Evolutionary conservation across 2,113 vertebrate genomes (phyloP), one percentile per base, ranked within the genome.

Genomic region (Tachuris rubrigastra): DNA sequence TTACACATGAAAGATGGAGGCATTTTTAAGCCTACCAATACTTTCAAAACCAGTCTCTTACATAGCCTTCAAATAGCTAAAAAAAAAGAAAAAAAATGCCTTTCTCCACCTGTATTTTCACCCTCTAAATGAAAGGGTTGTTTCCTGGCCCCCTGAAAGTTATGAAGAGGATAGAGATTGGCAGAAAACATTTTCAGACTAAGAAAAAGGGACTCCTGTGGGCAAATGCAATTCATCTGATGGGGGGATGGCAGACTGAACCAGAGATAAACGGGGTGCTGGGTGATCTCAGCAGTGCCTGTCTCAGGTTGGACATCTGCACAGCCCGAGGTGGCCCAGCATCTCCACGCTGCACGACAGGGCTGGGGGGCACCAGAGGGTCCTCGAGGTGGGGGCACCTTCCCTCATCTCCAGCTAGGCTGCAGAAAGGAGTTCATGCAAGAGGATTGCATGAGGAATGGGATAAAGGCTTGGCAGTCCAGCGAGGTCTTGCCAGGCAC

Each of bases 11-110:
- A 66, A 85, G 80, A 75, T 9, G 21, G 35, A 94, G 25, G 55
- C 37, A 56, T 85, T 89, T 95, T 83, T 73, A 85, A 93, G 62
- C 52, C 39, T 72, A 81, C 9, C 41, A 80, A 8, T 65, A 37
- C 42, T 89, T 91, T 60, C 73, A 80, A 85, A 96, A 50, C 12
- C 69, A 60, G 42, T 22, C 52, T 91, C n/a, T n/a, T 75, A 9
- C 30, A 68, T 68, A 0, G 0, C 42, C 50, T 93, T 84, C 73
- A 93, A 91, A 94, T 17, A 80, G 60, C 41, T 84, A 24, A 33
- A 85, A 79, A 65, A 68, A 75, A 47, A 69, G 50, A 73, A 42
- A 42, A 37, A 58, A 87, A 89, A 68, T 23, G 8, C 35, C 50
- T 66, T 79, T 66, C 68, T 59, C 27, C 33, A 63, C 47, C 59